These are phyloP conservation scores for Zosterops lateralis DNA, from an alignment of 2,113 vertebrate genomes.

Conservation along the genomic window DNA sequence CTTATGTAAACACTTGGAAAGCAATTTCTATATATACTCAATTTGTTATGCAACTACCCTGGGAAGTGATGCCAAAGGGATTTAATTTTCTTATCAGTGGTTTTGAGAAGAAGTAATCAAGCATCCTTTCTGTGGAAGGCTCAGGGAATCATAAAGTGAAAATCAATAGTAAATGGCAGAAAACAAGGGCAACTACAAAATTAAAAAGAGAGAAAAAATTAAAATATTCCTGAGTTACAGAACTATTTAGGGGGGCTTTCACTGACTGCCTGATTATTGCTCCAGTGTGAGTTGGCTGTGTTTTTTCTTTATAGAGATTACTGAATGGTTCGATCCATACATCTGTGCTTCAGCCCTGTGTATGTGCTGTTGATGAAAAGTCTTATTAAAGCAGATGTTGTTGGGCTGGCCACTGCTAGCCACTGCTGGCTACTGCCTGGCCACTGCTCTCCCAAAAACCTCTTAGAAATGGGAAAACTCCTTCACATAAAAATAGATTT, in stretches of 20 bases:
- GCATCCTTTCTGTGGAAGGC: neutral
- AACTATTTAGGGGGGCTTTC: neutral
- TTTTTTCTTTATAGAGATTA: neutral
- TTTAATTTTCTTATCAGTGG: slow-evolving; percentile 7
- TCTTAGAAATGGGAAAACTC: accelerated
- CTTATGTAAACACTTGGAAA: slow-evolving; percentile 56
- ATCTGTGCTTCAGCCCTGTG: neutral
- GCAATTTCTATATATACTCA: slow-evolving; percentile 26
- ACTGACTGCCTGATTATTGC: neutral
- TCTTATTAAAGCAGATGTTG: neutral
- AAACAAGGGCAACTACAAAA: neutral
- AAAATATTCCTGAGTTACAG: neutral
- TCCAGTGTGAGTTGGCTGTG: neutral
- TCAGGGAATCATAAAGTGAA: neutral
- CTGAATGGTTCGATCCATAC: neutral
- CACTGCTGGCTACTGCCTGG: neutral
- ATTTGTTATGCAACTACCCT: slow-evolving; percentile 40
- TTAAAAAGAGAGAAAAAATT: accelerated
- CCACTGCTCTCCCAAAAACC: neutral
- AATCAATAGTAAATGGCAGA: neutral
- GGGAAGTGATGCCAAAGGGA: slow-evolving; percentile 24
- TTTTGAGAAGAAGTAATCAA: slow-evolving; percentile 30
- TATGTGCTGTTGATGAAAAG: neutral
- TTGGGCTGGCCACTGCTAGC: neutral
- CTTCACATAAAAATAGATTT: accelerated